Conservation (phyloP, 1,140 invertebrate genomes). For the Magallana angulata region DNA sequence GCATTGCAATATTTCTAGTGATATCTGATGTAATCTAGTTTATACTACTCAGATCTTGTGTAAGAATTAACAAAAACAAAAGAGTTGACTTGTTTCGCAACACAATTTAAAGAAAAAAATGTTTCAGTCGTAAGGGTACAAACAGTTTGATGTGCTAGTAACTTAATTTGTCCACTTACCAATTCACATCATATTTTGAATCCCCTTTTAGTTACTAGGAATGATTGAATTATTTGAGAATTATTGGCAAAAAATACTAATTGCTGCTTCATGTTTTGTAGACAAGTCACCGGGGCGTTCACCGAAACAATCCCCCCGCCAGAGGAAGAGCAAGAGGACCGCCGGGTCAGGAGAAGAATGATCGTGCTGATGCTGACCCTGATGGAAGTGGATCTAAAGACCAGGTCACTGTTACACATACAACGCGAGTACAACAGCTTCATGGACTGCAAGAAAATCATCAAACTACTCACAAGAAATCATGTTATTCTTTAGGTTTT, state of each 20-base stretch:
- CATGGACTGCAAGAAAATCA: constrained; percentile 61
- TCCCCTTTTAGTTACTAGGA: too few species aligned
- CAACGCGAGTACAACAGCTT: constrained; percentile 61
- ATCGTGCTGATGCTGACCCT: constrained; percentile 55
- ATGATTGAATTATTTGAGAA: neutral
- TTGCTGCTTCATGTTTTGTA: constrained; percentile 57
- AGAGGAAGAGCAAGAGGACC: constrained; percentile 74
- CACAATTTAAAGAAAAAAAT: too few species aligned
- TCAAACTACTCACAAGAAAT: constrained; percentile 68
- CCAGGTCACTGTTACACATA: constrained; percentile 55
- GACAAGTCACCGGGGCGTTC: constrained; percentile 75
- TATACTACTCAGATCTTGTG: too few species aligned
- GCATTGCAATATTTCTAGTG: too few species aligned
- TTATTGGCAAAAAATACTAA: neutral
- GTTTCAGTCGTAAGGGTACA: too few species aligned
- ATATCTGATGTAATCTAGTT: too few species aligned
- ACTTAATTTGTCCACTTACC: too few species aligned
- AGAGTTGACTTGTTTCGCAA: too few species aligned
- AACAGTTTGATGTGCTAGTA: too few species aligned
- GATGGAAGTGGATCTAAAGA: constrained; percentile 58
- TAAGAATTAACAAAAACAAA: too few species aligned
- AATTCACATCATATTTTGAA: too few species aligned
- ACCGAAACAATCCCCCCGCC: constrained; percentile 76
- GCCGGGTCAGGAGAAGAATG: constrained; percentile 75
- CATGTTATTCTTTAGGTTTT: constrained; percentile 59